phyloP scores from a whole-genome alignment of 64 coral and sea anemone genomes.

The Stichodactyla mertensii region DNA sequence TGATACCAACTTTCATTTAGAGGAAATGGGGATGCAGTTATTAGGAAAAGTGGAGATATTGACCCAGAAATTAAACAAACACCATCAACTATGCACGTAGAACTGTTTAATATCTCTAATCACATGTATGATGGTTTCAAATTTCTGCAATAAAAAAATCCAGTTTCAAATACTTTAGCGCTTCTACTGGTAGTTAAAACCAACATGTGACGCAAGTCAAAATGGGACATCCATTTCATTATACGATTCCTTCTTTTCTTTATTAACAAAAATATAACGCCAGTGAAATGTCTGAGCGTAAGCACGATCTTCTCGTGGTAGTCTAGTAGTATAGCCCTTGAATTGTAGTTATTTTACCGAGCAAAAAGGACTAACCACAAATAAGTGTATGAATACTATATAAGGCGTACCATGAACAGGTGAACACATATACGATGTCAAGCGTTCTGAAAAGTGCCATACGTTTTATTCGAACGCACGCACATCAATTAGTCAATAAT shows the following conservation, averaged over 20 bases:
- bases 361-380: slow-evolving; percentile 8
- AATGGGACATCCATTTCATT: slow-evolving; percentile 19
- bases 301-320: slow-evolving; percentile 18
- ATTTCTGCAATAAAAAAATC: slow-evolving; percentile 6
- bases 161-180: slow-evolving; percentile 11
- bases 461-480: slow-evolving; percentile 85
- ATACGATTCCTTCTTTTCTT: slow-evolving; percentile 12
- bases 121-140: slow-evolving; percentile 12
- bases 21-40: too few species aligned
- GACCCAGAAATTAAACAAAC: not conserved
- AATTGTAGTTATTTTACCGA: slow-evolving; percentile 9
- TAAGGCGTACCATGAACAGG: slow-evolving; percentile 7
- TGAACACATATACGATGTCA: slow-evolving; percentile 30
- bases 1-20: too few species aligned
- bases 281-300: slow-evolving; percentile 17
- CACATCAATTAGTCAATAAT: slow-evolving; percentile 86
- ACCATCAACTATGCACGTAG: not conserved
- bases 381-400: slow-evolving; percentile 21
- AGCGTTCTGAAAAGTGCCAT: slow-evolving; percentile 93
- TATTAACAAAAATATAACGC: slow-evolving; percentile 27
- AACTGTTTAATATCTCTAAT: slow-evolving; percentile 5
- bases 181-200: not conserved
- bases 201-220: slow-evolving; percentile 10
- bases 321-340: not conserved
- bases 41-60: too few species aligned